These are phyloP conservation scores for Coleophora deauratella DNA, from an alignment of 2,888 invertebrate species.

Conservation along the genomic window DNA sequence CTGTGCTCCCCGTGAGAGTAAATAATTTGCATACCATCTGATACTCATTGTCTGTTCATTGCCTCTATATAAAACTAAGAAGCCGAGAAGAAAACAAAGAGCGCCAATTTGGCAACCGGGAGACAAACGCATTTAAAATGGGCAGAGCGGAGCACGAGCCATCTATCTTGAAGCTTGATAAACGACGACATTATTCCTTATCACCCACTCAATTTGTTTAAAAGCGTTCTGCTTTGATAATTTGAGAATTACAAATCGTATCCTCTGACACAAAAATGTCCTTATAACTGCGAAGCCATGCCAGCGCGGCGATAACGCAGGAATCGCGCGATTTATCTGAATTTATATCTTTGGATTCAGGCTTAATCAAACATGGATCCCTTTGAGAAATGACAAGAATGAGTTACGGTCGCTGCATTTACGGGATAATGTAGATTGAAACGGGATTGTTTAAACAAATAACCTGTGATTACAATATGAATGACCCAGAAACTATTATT, in stretches of 20 bases:
- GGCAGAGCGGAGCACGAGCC: slow-evolving; percentile 68
- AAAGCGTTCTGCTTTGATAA: slow-evolving; percentile 74
- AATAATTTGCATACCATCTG: slow-evolving; percentile 10
- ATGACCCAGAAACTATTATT: too few species aligned
- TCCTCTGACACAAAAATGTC: slow-evolving; percentile 65
- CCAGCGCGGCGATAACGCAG: slow-evolving; percentile 43
- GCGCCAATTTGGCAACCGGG: slow-evolving; percentile 69
- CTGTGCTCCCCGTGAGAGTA: too few species aligned
- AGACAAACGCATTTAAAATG: slow-evolving; percentile 75
- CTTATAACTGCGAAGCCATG: slow-evolving; percentile 46
- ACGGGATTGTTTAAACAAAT: too few species aligned
- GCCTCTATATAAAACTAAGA: slow-evolving; percentile 41
- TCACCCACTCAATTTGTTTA: slow-evolving; percentile 75
- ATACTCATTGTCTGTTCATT: slow-evolving; percentile 16
- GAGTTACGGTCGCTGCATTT: too few species aligned
- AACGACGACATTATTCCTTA: slow-evolving; percentile 74
- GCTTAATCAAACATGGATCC: too few species aligned
- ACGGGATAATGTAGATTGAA: too few species aligned
- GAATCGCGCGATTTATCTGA: slow-evolving; percentile 46
- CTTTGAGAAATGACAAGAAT: slow-evolving; percentile 3
- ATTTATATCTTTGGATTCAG: slow-evolving; percentile 36
- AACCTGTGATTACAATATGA: too few species aligned
- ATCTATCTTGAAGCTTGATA: slow-evolving; percentile 72
- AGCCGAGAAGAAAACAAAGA: slow-evolving; percentile 60
- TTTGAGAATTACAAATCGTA: slow-evolving; percentile 74